Conservation (phyloP, 1,140 invertebrate genomes). For the Panagrolaimus sp. region DNA sequence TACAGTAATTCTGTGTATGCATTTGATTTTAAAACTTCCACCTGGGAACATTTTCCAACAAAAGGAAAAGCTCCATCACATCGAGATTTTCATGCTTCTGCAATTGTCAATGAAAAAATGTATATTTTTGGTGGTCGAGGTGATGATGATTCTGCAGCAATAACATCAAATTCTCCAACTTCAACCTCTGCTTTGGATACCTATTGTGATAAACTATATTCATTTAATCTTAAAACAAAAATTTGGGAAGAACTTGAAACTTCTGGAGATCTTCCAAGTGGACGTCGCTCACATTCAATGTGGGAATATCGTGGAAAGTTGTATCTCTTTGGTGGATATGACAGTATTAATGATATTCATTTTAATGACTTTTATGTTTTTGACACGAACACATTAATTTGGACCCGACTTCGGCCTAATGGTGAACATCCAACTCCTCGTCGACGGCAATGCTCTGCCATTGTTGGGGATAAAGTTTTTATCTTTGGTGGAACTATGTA, state of each 20-base stretch:
- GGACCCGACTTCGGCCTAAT: constrained; percentile 45
- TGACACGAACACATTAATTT: constrained; percentile 59
- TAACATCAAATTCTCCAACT: constrained; percentile 68
- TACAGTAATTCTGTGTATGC: constrained; percentile 75
- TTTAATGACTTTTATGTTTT: constrained; percentile 76
- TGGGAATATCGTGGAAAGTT: constrained; percentile 72
- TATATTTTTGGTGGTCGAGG: constrained; percentile 80
- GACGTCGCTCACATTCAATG: constrained; percentile 78
- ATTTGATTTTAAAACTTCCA: constrained; percentile 68
- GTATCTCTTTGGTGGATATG: constrained; percentile 82
- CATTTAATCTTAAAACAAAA: constrained; percentile 69
- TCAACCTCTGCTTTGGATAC: constrained; percentile 65
- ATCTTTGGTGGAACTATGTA: constrained; percentile 77
- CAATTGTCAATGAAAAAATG: constrained; percentile 70
- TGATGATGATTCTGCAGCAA: constrained; percentile 62
- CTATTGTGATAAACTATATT: constrained; percentile 74
- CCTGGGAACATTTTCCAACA: constrained; percentile 57
- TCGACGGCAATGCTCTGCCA: constrained; percentile 73
- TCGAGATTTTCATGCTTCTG: constrained; percentile 80
- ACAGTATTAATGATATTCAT: constrained; percentile 70
- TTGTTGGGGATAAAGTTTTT: constrained; percentile 70
- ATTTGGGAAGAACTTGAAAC: constrained; percentile 67
- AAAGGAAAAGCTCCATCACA: constrained; percentile 67
- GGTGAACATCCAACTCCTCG: constrained; percentile 66
- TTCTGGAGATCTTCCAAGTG: constrained; percentile 67